A percentile compares a stretch with the other conserved stretches of the same genome.
These are phyloP conservation scores for Lordiphosa collinella DNA, from an alignment of 1,140 invertebrate genomes.

Conservation along the genomic window DNA sequence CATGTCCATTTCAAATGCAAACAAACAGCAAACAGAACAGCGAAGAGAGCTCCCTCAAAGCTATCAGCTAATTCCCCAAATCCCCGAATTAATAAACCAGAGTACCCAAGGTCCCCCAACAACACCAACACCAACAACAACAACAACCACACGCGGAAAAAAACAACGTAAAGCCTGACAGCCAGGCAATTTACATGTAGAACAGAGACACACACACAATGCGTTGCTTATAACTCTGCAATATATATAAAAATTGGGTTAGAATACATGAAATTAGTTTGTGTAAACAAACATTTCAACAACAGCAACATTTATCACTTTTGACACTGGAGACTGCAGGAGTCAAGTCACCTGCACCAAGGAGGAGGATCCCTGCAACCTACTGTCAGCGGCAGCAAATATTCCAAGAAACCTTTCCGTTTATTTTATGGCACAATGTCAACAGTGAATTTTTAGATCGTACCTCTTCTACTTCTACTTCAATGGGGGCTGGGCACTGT, in stretches of 20 bases:
- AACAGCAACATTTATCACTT: constrained; percentile 28
- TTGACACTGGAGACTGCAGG: background rate
- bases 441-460: constrained; percentile 61
- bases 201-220: constrained; percentile 32
- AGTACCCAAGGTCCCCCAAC: constrained; percentile 38
- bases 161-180: constrained; percentile 48
- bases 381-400: background rate
- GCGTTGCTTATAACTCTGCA: constrained; percentile 25
- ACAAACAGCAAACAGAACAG: constrained; percentile 50
- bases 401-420: constrained; percentile 33
- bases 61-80: constrained; percentile 72
- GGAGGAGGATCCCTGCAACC: constrained; percentile 28
- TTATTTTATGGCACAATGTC: constrained; percentile 71
- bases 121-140: constrained; percentile 19
- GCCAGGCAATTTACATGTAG: constrained; percentile 33
- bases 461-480: too few relatives aligned
- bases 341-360: constrained; percentile 5
- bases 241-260: constrained; percentile 23
- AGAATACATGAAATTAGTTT: constrained; percentile 54
- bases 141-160: constrained; percentile 2
- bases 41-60: constrained; percentile 21
- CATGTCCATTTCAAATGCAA: constrained; percentile 73
- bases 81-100: constrained; percentile 75
- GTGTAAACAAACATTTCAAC: constrained; percentile 75
- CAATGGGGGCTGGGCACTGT: too few relatives aligned